Conservation (phyloP, 2,113 vertebrate species). For the Saguinus midas region DNA sequence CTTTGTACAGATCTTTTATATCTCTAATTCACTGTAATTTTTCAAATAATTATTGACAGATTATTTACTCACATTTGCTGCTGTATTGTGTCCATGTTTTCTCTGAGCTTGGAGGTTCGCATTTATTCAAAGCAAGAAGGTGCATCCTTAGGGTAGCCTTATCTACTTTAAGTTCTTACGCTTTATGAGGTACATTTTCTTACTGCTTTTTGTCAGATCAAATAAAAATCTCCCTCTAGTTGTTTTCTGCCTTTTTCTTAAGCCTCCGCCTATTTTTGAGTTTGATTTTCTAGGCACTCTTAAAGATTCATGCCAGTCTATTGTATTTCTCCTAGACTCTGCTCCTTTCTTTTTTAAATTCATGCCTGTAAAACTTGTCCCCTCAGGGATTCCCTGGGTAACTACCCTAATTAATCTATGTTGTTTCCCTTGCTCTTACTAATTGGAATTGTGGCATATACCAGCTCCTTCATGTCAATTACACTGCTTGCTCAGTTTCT, state of each 20-base stretch:
- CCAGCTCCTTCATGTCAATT: not conserved
- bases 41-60: conserved; percentile 16
- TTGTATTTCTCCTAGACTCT: not conserved
- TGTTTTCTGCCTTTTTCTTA: not conserved
- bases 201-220: not conserved
- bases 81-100: not conserved
- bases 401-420: not conserved
- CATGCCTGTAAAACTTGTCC: not conserved
- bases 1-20: not conserved
- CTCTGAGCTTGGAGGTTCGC: not conserved
- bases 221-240: not conserved
- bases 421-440: not conserved
- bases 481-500: not conserved
- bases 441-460: not conserved
- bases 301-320: not conserved
- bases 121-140: not conserved
- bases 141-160: not conserved
- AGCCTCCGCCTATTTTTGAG: not conserved
- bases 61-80: not conserved
- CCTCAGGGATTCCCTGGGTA: not conserved
- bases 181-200: not conserved
- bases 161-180: not conserved
- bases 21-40: conserved; percentile 17
- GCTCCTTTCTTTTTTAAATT: not conserved
- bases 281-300: not conserved